Base-by-base conservation (phyloP, 1,140 invertebrate genomes). In the Trachymyrmex cornetzi region DNA sequence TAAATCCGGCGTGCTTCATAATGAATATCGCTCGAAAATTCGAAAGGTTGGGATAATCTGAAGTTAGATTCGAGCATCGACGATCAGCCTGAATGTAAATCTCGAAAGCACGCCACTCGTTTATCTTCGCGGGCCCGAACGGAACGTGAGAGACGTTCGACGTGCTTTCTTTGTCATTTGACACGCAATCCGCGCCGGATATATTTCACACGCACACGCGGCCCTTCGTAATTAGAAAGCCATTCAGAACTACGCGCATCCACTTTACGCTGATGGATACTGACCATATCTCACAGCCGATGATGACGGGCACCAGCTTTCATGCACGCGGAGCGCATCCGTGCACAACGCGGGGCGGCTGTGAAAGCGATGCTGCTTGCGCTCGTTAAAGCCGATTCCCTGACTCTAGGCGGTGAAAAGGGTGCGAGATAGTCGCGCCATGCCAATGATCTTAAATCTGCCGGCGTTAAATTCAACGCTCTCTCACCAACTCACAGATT, bases 161-260 rank as follows among this genome's bases (percentile, higher is more conserved):
- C 82, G 82, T 85, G 71, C 50, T 85, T 85, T 85, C 82, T 85
- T 77, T 85, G 82, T 85, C 82, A 85, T 85, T 48, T 66, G 81
- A 77, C 81, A 69, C 82, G 72, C 74, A 74, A 85, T 85, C 71
- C 72, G 38, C 77, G 77, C 69, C 87, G 77, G 89, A 77, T 85
- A 85, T 90, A 90, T 90, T 90, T 90, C 89, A 90, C 85, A 79
- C 53, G 88, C 67, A 59, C 71, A 64, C 71, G 77, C 66, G 59
- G 88, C 86, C 87, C 72, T 72, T 81, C 89, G 88, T 90, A 90
- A 90, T 90, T 90, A 90, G 89, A 90, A 90, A 88, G 67, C 89
- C 89, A 90, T 90, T 90, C 89, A 90, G 86, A 87, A 88, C 77
- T 88, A 81, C 80, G 69, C 75, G 69, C 88, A 85, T 85, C 89